Evolutionary conservation across 1,140 invertebrate genomes (phyloP).

Genomic region (Trichonephila inaurata): DNA sequence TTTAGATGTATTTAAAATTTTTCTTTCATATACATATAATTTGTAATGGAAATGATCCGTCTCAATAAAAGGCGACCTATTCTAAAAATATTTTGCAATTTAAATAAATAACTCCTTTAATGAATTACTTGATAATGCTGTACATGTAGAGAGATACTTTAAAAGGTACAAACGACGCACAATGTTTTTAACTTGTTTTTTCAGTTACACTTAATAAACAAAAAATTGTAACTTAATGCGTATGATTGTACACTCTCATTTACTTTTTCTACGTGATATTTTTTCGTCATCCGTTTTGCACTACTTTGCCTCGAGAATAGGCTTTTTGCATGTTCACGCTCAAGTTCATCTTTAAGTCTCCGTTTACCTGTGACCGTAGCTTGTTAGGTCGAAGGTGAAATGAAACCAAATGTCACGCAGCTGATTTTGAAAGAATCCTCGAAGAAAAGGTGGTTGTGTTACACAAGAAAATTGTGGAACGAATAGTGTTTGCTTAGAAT

Average conservation of each 20-base stretch:
- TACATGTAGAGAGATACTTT: too few species aligned
- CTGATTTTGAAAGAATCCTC: not conserved
- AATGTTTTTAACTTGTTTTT: not conserved
- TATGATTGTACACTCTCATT: not conserved
- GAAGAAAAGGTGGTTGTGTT: not conserved
- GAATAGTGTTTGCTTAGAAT: not conserved
- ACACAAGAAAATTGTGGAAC: not conserved
- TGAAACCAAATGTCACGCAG: constrained; percentile 36
- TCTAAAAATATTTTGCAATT: too few species aligned
- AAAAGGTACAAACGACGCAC: too few species aligned
- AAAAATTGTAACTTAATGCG: too few species aligned
- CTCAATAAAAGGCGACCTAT: too few species aligned
- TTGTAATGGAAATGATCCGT: too few species aligned
- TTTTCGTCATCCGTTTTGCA: constrained; percentile 59
- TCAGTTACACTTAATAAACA: not conserved
- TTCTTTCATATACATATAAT: too few species aligned
- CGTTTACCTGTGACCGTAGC: constrained; percentile 43
- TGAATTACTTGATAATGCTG: too few species aligned
- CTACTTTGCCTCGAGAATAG: constrained; percentile 57
- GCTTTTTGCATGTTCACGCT: constrained; percentile 41
- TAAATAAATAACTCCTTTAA: too few species aligned
- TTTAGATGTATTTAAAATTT: too few species aligned
- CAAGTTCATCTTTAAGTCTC: constrained; percentile 39
- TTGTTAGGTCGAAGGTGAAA: constrained; percentile 10
- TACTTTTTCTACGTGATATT: not conserved